Percentiles rank a stretch among this genome's conserved stretches.
These are phyloP conservation scores for Nomada fabriciana DNA, from an alignment of 2,888 invertebrate species.

Conservation along the genomic window DNA sequence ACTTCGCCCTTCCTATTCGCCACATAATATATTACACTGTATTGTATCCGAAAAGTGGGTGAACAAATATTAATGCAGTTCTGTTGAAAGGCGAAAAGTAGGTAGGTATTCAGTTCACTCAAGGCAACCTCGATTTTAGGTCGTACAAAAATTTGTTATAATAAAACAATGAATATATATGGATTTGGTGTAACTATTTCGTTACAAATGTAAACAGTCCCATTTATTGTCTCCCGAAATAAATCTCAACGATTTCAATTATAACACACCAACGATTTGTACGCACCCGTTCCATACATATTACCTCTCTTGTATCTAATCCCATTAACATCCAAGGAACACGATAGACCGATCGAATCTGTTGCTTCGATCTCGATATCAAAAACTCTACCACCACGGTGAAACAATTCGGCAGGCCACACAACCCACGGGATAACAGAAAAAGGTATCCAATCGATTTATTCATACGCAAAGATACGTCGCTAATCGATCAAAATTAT, in stretches of 20 bases:
- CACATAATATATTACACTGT: no score
- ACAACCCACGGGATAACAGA: slow-evolving; percentile 3
- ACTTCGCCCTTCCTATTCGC: no score
- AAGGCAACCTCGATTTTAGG: no score
- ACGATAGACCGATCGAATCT: background rate
- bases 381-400: background rate
- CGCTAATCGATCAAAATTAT: background rate
- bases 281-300: background rate
- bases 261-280: background rate
- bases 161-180: no score
- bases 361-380: background rate
- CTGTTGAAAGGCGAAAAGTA: no score
- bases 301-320: background rate
- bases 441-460: slow-evolving; percentile 6
- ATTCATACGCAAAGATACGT: background rate
- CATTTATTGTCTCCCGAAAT: no score
- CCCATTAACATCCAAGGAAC: background rate
- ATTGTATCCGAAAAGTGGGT: no score
- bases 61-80: no score
- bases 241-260: background rate
- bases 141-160: no score
- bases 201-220: no score
- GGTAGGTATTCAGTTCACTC: no score
- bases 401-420: background rate
- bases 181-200: no score